These are phyloP conservation scores for Polypterus bichir DNA, from an alignment of 2,113 vertebrate species.

Conservation along the genomic window DNA sequence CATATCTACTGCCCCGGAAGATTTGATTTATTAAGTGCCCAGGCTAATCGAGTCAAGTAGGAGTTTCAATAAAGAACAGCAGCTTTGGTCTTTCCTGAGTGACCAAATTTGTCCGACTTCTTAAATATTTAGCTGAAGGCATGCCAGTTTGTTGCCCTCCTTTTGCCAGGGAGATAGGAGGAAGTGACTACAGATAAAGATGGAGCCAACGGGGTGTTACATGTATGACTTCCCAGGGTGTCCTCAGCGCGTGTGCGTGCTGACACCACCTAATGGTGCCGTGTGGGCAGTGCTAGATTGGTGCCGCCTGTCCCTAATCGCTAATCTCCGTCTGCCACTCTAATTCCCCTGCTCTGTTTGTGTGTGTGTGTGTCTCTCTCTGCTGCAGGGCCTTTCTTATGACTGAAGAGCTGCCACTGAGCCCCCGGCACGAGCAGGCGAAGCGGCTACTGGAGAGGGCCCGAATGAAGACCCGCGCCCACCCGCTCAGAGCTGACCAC, in stretches of 20 bases:
- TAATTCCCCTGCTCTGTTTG: conserved; percentile 26
- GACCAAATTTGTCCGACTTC: too few relatives aligned
- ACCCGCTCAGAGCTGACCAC: conserved; percentile 78
- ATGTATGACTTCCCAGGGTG: too few relatives aligned
- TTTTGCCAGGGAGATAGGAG: neutral
- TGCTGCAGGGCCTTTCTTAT: conserved; percentile 45
- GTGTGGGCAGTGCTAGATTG: conserved; percentile 20
- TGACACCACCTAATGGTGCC: neutral
- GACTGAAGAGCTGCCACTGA: conserved; percentile 55
- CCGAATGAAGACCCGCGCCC: conserved; percentile 73
- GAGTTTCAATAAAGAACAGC: too few relatives aligned
- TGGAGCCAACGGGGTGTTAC: neutral
- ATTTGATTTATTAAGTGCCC: too few relatives aligned
- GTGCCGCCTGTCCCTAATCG: conserved; percentile 37
- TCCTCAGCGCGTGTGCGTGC: neutral
- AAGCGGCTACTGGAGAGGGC: conserved; percentile 74
- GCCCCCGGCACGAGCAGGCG: conserved; percentile 73
- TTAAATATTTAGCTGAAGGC: too few relatives aligned
- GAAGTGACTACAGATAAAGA: too few relatives aligned
- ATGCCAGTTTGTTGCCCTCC: neutral
- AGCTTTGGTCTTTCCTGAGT: too few relatives aligned
- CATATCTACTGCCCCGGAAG: too few relatives aligned
- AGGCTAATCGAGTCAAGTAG: too few relatives aligned
- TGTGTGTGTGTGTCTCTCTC: conserved; percentile 22
- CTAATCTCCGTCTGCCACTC: conserved; percentile 40